Evolutionary conservation across 2,888 invertebrate genomes (phyloP), one percentile per base, ranked within the genome.

Genomic region (Autographa gamma): DNA sequence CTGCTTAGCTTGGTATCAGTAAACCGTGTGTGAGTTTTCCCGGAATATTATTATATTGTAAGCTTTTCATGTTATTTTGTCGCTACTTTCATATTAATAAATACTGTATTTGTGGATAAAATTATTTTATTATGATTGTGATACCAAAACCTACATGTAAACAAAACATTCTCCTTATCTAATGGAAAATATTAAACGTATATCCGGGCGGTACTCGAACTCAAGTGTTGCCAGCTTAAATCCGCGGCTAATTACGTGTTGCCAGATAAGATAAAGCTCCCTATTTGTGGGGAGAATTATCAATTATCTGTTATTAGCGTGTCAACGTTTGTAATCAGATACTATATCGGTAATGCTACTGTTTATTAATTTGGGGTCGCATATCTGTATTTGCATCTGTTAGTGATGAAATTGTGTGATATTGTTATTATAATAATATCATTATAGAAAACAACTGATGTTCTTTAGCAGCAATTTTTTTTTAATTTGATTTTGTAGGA

Each of bases 201-300:
- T 73, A 77, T 77, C 72, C 80, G 74, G 72, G 58, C 43, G 78
- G 67, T 84, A 88, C 86, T 89, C 63, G 2, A 83, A 5, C 14
- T 86, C 73, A 66, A 90, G 91, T 89, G 85, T 85, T 87, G 85
- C 86, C 85, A 88, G 86, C 84, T 84, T 75, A 90, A 93, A 92
- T 92, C 91, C 91, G 86, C 89, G 83, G 86, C 87, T 89, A 91
- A 92, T 93, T 91, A 88, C 90, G 82, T 92, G 93, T 91, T 92
- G 88, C 90, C 90, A 90, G 94, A 94, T 94, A 81, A 94, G 93
- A 93, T 94, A 91, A 88, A 72, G 56, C 80, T 74, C 86, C 85
- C 85, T 76, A 80, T 79, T 83, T 83, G 83, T 76, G 83, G 80
- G 85, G 82, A 80, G 70, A 82, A 84, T 85, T 78, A 85, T 82